phyloP scores from a whole-genome alignment of 30 jellyfish, hydroid and myxozoan species.

The Turritopsis dohrnii region DNA sequence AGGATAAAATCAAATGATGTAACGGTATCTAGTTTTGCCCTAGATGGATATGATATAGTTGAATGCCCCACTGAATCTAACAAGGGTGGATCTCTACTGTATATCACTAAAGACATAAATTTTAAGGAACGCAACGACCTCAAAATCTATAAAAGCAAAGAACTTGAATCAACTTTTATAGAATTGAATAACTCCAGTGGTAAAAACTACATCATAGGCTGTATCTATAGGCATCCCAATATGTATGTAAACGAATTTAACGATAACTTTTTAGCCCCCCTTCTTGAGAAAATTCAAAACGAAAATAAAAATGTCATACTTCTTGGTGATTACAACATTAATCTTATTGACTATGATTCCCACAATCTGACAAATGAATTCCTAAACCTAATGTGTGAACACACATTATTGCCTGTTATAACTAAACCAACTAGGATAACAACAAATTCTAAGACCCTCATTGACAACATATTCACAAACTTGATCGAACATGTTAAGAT shows the following conservation, averaged over 20 bases:
- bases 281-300: background rate
- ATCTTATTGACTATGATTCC: constrained; percentile 5
- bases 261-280: background rate
- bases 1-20: background rate
- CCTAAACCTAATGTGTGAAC: background rate
- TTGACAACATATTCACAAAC: background rate
- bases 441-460: background rate
- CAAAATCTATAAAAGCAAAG: background rate
- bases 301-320: too few relatives aligned
- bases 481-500: background rate
- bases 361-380: background rate
- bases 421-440: constrained; percentile 34
- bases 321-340: constrained; percentile 18
- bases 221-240: constrained; percentile 15
- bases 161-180: background rate
- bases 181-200: background rate
- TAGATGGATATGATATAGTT: background rate
- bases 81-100: background rate
- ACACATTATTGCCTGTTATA: background rate
- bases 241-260: background rate
- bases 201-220: background rate
- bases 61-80: background rate
- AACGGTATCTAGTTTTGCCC: background rate
- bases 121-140: background rate
- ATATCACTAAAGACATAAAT: background rate